Evolutionary conservation across 1,140 invertebrate genomes (phyloP).

Genomic region (Drosophila ohnishii): DNA sequence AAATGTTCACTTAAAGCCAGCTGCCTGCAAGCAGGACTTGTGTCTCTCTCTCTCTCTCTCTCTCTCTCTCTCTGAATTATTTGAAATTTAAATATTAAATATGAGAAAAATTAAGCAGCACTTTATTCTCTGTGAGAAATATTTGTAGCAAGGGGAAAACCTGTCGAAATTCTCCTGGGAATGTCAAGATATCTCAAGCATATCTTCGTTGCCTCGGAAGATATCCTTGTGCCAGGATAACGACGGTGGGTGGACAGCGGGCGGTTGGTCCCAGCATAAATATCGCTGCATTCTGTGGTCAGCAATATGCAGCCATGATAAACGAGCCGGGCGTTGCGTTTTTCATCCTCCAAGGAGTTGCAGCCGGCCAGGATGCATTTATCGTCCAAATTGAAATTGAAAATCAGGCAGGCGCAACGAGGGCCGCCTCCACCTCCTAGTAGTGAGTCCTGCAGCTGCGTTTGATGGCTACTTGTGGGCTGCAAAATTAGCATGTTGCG

Average conservation of each 20-base stretch:
- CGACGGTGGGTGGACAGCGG: constrained; percentile 11
- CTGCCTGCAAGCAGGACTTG: background rate
- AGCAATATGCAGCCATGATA: constrained; percentile 66
- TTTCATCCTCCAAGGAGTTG: constrained; percentile 13
- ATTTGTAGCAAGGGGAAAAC: too few species aligned
- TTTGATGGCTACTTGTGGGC: constrained; percentile 51
- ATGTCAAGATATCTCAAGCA: background rate
- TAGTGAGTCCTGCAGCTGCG: constrained; percentile 32
- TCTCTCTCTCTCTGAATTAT: background rate
- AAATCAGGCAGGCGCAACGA: constrained; percentile 58
- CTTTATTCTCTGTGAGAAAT: background rate
- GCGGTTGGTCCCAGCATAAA: constrained; percentile 50
- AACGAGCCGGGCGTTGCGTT: constrained; percentile 42
- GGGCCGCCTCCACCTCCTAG: background rate
- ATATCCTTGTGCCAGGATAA: background rate
- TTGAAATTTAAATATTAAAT: background rate
- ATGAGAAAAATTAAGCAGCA: background rate
- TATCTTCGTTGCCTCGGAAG: background rate
- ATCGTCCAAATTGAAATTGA: constrained; percentile 70
- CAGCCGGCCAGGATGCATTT: constrained; percentile 23
- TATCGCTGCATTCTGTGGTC: constrained; percentile 60
- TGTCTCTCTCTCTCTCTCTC: too few species aligned
- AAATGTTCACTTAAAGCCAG: background rate
- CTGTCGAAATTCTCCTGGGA: background rate
- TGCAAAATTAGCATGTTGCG: constrained; percentile 62